Evolutionary conservation across 2,888 invertebrate genomes (phyloP).

Genomic region (Flexamia atlantica): DNA sequence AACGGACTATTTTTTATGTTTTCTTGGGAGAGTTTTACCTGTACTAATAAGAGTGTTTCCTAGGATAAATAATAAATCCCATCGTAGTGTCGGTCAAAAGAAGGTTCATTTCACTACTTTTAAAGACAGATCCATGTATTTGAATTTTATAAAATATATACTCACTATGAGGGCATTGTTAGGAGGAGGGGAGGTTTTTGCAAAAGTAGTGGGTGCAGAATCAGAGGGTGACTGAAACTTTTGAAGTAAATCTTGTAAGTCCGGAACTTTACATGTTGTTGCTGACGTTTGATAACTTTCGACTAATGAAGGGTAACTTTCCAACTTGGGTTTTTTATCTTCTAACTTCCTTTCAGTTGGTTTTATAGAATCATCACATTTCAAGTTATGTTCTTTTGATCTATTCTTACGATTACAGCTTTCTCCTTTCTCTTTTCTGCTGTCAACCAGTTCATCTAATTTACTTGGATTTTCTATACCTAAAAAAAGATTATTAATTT

Average conservation of each 20-base stretch:
- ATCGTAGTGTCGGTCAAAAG: too few species aligned
- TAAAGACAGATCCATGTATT: too few species aligned
- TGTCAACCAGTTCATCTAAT: background rate
- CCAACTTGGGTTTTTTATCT: constrained; percentile 65
- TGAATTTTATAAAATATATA: too few species aligned
- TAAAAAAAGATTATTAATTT: too few species aligned
- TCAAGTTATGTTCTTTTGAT: background rate
- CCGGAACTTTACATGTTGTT: constrained; percentile 76
- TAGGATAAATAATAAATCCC: too few species aligned
- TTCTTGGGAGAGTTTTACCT: too few species aligned
- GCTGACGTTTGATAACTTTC: constrained; percentile 77
- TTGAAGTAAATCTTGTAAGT: constrained; percentile 81
- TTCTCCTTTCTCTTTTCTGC: background rate
- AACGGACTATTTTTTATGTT: too few species aligned
- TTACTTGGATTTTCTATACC: background rate
- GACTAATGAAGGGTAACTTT: constrained; percentile 80
- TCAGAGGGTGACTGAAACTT: constrained; percentile 70
- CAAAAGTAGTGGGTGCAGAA: background rate
- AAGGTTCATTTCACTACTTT: too few species aligned
- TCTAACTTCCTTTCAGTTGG: constrained; percentile 17
- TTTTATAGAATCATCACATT: background rate
- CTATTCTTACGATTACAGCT: background rate
- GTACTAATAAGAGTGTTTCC: too few species aligned
- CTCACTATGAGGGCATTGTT: background rate
- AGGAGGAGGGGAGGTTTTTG: background rate